phyloP scores from a whole-genome alignment of 2,113 vertebrate genomes.

The Albula goreensis region DNA sequence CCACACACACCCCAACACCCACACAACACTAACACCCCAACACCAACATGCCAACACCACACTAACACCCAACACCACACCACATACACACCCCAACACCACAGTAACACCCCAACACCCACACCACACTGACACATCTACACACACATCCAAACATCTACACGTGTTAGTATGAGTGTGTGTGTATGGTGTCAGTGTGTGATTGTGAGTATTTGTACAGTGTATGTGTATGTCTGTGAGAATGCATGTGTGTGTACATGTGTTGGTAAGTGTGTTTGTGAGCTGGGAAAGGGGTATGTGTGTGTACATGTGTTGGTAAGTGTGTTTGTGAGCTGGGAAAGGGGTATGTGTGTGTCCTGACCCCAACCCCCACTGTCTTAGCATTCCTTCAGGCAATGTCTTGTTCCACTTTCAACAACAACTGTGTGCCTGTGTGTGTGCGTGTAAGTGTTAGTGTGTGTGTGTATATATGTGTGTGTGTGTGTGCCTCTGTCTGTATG shows the following conservation, averaged over 20 bases:
- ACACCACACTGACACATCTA: not conserved
- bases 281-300: constrained; percentile 35
- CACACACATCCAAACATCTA: not conserved
- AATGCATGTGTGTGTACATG: constrained; percentile 43
- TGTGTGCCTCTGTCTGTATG: not conserved
- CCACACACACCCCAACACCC: no score
- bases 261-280: not conserved
- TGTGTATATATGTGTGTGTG: not conserved
- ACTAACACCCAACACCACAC: no score
- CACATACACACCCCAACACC: no score
- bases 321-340: not conserved
- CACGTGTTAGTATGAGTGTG: not conserved
- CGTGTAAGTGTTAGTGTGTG: not conserved
- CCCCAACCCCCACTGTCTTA: constrained; percentile 13
- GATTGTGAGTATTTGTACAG: constrained; percentile 18
- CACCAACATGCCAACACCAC: no score
- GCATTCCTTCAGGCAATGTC: not conserved
- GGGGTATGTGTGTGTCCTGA: constrained; percentile 38
- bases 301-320: constrained; percentile 35
- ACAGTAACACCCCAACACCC: no score
- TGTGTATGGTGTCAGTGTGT: no score
- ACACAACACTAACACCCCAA: no score
- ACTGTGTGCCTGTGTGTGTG: not conserved
- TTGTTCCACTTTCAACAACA: not conserved
- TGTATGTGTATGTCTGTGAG: constrained; percentile 23